Evolutionary conservation across 1,140 invertebrate genomes (phyloP).

Genomic region (Drosophila ercepeae): DNA sequence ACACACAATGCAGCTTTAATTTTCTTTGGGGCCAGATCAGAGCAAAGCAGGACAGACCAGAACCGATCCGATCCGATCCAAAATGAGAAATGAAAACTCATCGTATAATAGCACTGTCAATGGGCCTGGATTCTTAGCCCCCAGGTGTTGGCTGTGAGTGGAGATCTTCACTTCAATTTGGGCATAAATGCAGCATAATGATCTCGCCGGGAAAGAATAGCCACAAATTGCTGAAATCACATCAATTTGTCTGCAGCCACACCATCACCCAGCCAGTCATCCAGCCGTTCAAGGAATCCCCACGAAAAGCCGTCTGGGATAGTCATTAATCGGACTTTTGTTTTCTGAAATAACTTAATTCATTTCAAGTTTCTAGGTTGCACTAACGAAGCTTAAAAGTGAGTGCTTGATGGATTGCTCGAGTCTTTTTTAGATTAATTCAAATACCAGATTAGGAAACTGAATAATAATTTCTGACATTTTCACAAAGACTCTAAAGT

Average conservation of each 20-base stretch:
- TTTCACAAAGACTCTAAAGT: not conserved
- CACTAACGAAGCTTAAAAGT: constrained; percentile 38
- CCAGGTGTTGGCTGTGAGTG: constrained; percentile 38
- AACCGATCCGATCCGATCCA: not conserved
- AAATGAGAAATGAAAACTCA: constrained; percentile 68
- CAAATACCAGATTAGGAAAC: too few species aligned
- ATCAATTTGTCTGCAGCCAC: constrained; percentile 43
- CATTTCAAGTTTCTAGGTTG: constrained; percentile 19
- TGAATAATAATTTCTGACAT: too few species aligned
- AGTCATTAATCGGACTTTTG: constrained; percentile 26
- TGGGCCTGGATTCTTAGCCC: constrained; percentile 35
- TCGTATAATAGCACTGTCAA: constrained; percentile 72
- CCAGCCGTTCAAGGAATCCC: constrained; percentile 4
- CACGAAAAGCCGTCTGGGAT: constrained; percentile 1
- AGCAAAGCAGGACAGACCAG: not conserved
- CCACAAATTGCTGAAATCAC: constrained; percentile 46
- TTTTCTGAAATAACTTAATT: constrained; percentile 39
- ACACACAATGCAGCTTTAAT: constrained; percentile 66
- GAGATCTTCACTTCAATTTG: constrained; percentile 47
- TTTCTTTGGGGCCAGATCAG: constrained; percentile 46
- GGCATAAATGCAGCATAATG: constrained; percentile 51
- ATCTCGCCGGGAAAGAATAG: constrained; percentile 37
- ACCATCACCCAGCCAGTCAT: not conserved
- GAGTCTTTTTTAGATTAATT: not conserved
- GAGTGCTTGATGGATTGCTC: constrained; percentile 16